Percentiles rank a stretch among this genome's conserved stretches.
phyloP scores from a whole-genome alignment of 2,888 invertebrate genomes.

The Proisotoma minuta region DNA sequence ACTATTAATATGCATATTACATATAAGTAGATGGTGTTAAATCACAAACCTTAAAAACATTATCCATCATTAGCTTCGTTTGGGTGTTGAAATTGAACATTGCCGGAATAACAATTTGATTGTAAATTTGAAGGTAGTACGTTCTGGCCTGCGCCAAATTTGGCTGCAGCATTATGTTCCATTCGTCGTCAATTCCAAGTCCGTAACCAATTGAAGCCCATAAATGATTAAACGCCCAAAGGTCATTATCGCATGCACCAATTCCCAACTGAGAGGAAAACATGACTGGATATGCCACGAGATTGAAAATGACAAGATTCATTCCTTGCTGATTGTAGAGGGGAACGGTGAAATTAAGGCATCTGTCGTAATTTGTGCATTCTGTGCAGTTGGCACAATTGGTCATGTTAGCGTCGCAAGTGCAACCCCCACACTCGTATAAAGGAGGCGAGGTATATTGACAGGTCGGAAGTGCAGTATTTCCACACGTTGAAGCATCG shows the following conservation, averaged over 20 bases:
- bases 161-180: background rate
- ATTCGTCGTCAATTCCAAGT: background rate
- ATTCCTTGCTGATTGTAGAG: background rate
- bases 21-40: too few relatives aligned
- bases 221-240: background rate
- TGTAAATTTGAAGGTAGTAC: background rate
- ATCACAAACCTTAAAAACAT: conserved; percentile 4
- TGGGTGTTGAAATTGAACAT: background rate
- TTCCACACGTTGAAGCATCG: background rate
- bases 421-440: background rate
- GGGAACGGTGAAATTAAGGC: background rate
- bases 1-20: background rate
- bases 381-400: background rate
- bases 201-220: background rate
- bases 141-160: background rate
- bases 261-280: background rate
- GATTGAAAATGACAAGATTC: background rate
- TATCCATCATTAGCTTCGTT: conserved; percentile 1
- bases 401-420: background rate
- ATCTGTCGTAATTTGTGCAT: background rate
- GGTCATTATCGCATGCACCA: background rate
- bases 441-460: background rate
- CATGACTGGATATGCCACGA: background rate
- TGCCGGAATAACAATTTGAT: background rate
- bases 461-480: background rate